Percentiles rank a stretch among this genome's conserved stretches.
Conservation (phyloP, 2,888 invertebrate species). For the Catocala nupta region DNA sequence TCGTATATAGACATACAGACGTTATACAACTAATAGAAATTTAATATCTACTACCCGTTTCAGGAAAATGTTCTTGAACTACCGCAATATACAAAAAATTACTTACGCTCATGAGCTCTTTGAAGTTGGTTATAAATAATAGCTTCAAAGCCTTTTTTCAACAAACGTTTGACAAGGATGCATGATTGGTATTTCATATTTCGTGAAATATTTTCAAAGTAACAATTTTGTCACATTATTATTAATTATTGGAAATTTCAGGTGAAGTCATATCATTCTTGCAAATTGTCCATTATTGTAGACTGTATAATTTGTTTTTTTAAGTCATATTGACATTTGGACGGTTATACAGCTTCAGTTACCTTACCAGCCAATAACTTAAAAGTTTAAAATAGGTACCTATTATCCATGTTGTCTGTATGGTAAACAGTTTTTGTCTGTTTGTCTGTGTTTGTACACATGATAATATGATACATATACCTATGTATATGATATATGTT, state of each 20-base stretch:
- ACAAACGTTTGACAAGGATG: slow-evolving; percentile 56
- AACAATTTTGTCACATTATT: slow-evolving; percentile 58
- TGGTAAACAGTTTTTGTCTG: too few species aligned
- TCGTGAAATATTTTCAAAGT: slow-evolving; percentile 53
- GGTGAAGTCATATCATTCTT: slow-evolving; percentile 23
- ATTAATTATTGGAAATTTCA: slow-evolving; percentile 41
- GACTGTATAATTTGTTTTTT: slow-evolving; percentile 33
- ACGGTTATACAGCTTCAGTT: background rate
- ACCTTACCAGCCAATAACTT: slow-evolving; percentile 1
- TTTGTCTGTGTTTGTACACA: too few species aligned
- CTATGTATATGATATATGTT: too few species aligned
- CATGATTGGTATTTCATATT: slow-evolving; percentile 75
- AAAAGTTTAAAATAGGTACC: background rate
- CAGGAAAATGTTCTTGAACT: too few species aligned
- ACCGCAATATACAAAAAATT: background rate
- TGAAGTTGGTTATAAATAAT: slow-evolving; percentile 37
- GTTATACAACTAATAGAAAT: too few species aligned
- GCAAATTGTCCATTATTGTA: slow-evolving; percentile 42
- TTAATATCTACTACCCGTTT: too few species aligned
- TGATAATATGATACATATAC: too few species aligned
- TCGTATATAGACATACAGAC: too few species aligned
- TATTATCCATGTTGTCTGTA: too few species aligned
- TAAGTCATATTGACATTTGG: slow-evolving; percentile 14
- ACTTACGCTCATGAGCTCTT: slow-evolving; percentile 40
- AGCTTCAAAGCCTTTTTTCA: slow-evolving; percentile 51